Conservation (phyloP, 2,888 invertebrate genomes). For the Nomada fucata region DNA sequence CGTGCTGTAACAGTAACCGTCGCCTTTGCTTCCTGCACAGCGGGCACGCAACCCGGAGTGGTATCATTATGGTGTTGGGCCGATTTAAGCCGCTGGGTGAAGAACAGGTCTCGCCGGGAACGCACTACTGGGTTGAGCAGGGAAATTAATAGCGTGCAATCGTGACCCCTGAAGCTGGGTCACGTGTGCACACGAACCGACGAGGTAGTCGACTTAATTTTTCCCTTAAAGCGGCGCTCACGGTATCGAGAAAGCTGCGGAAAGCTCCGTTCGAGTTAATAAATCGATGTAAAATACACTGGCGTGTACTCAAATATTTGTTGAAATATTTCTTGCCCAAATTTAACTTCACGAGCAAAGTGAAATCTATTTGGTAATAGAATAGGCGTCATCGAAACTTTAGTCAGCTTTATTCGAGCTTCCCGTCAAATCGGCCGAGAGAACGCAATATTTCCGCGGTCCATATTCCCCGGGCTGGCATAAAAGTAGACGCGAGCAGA, state of each 20-base stretch:
- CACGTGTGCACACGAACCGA: neutral
- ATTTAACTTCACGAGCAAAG: no score
- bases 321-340: no score
- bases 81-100: conserved; percentile 9
- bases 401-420: no score
- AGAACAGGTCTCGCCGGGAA: neutral
- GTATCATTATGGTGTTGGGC: conserved; percentile 29
- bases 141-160: conserved; percentile 5
- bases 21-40: conserved; percentile 36
- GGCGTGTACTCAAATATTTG: no score
- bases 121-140: neutral
- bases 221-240: neutral
- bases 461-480: conserved; percentile 2
- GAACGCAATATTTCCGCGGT: conserved; percentile 27
- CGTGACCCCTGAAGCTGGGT: neutral
- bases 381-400: neutral
- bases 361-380: no score
- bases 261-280: neutral
- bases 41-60: conserved; percentile 36
- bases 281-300: conserved; percentile 16
- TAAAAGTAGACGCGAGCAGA: conserved; percentile 4
- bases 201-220: neutral
- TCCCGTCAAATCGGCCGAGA: neutral
- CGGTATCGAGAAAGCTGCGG: neutral
- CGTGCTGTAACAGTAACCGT: conserved; percentile 41